Base-by-base conservation (phyloP, 2,797 vertebrate genomes). In the Sandelia bainsii region DNA sequence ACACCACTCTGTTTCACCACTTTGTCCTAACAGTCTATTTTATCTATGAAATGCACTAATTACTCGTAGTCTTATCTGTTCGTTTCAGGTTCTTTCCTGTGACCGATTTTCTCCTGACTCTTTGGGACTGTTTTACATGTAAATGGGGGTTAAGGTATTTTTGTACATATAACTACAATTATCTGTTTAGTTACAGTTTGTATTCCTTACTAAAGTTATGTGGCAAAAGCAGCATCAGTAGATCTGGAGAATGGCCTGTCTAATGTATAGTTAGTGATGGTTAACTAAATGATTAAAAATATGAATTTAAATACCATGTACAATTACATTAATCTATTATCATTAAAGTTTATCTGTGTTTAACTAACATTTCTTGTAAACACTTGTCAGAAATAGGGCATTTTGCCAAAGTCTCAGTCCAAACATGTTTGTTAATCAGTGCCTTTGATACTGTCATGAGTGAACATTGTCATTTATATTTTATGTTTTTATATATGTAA, bases 401-500 rank as follows among this genome's bases (percentile, higher is more conserved):
- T 67, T 62, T 6, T 14, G 45, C 44, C 39, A 40, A 22, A 50
- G 29, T 61, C 57, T 77, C 34, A 56, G 62, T 75, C 12, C 7
- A 11, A 75, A 46, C 45, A 50, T 16, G 42, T 62, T 52, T 39
- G 44, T 57, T 80, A 83, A 85, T n/a, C 17, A 40, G 74, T 72
- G 76, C 57, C 61, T 81, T 75, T 77, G 73, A 75, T 67, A 37
- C 27, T 32, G 54, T 62, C 42, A 44, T 27, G 16, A 77, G 40
- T 78, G 16, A 83, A 65, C 40, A 22, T 8, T 78, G 50, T 80
- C 37, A 61, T 69, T 71, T 56, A 5, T 57, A 66, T 71, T 61
- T 68, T 52, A 7, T 80, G 29, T 83, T 65, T 85, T 72, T 82
- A 64, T 71, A 53, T 73, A 39, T 89, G 77, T 89, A 78, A 81